Base-by-base conservation (phyloP, 2,797 vertebrate species). In the Ammospiza maritima region DNA sequence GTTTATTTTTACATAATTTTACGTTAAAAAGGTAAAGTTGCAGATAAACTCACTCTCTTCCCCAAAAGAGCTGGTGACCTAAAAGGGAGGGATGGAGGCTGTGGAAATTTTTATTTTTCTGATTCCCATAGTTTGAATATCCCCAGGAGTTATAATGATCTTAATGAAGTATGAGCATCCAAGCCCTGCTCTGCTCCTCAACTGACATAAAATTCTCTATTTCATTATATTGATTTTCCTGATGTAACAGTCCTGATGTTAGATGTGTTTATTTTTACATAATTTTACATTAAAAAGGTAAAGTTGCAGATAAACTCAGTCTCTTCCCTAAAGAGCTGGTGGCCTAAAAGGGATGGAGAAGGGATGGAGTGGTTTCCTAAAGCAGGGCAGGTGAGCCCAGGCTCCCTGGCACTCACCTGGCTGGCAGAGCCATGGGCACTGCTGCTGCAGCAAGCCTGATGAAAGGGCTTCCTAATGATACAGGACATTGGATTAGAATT, bases 401-500 rank as follows among this genome's bases (percentile, higher is more conserved):
- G 34, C 22, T 71, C 22, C 36, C 48, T 81, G 61, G 21, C 42
- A 56, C 51, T 40, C 29, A 7, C 27, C 16, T 58, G 45, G 42
- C 67, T 73, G 25, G 4, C 64, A 67, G 27, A 85, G 32, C 38
- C 65, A 16, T 5, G 69, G 64, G 32, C 3, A 2, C 15, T 53
- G 48, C 53, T 82, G 64, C 42, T 62, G 30, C 47, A 51, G 29
- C 47, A 47, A 78, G 57, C 32, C 29, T 72, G 67, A 69, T 78
- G 65, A 92, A 94, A 72, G 13, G 50, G 42, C 44, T 66, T 56
- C 40, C 26, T 85, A 85, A 83, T 11, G 3, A 89, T 22, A 89
- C 89, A 84, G 69, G 72, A 92, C 69, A 48, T 96, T 96, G 90
- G 77, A 75, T 78, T 92, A 76, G 88, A 91, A 94, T 88, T 93